Conservation (phyloP, 2,113 vertebrate species). For the Oreochromis spilurus region DNA sequence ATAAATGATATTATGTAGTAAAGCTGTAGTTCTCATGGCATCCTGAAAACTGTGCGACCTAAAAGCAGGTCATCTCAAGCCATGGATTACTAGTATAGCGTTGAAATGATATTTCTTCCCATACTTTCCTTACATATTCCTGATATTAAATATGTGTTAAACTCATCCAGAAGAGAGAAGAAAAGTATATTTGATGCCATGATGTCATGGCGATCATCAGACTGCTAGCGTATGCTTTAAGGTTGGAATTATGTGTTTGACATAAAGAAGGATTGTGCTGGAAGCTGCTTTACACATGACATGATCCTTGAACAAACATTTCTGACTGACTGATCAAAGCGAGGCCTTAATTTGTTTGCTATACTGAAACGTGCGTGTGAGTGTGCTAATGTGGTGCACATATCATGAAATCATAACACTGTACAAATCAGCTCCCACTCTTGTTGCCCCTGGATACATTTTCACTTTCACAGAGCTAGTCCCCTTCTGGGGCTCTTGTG, state of each 20-base stretch:
- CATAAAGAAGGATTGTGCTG: constrained; percentile 29
- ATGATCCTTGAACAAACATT: constrained; percentile 10
- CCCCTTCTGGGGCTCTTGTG: constrained; percentile 55
- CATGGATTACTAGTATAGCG: neutral
- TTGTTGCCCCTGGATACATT: constrained; percentile 48
- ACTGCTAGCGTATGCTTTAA: neutral
- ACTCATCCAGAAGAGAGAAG: neutral
- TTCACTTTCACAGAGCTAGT: constrained; percentile 25
- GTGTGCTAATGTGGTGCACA: neutral
- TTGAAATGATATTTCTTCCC: neutral
- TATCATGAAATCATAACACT: constrained; percentile 29
- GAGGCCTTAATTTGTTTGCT: neutral
- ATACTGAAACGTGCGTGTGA: neutral
- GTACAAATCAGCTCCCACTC: constrained; percentile 25
- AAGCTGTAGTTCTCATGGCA: neutral
- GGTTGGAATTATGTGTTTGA: constrained; percentile 18
- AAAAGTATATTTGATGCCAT: neutral
- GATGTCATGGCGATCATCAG: neutral
- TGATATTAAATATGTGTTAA: neutral
- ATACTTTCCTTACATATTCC: neutral
- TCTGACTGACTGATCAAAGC: constrained; percentile 36
- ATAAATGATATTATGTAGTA: neutral
- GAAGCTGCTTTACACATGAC: constrained; percentile 34
- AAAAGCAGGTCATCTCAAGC: neutral
- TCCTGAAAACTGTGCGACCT: neutral